Evolutionary conservation across 2,888 invertebrate genomes (phyloP).

Genomic region (Apotomis turbidana): DNA sequence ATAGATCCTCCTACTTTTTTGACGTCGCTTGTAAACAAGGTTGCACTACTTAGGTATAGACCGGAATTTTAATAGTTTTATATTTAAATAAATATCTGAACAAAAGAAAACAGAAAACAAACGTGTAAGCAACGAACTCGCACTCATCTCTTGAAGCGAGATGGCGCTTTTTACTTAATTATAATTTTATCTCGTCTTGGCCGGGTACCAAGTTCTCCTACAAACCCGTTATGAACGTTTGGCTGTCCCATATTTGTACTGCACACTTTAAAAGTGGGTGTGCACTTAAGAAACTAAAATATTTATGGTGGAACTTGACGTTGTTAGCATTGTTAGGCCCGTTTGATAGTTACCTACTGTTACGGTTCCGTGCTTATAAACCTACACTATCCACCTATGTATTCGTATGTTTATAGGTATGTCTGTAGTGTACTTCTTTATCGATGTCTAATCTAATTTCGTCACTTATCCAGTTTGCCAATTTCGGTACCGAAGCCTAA

Average conservation of each 20-base stretch:
- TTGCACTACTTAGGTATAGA: too few relatives aligned
- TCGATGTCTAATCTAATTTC: too few relatives aligned
- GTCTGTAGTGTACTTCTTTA: too few relatives aligned
- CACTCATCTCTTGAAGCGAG: slow-evolving; percentile 1
- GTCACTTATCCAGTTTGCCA: too few relatives aligned
- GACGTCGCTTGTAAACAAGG: too few relatives aligned
- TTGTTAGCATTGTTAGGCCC: neutral
- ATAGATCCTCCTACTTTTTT: too few relatives aligned
- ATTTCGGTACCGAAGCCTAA: too few relatives aligned
- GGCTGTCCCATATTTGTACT: slow-evolving; percentile 20
- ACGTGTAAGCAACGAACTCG: neutral
- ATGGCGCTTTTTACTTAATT: slow-evolving; percentile 24
- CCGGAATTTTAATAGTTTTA: neutral
- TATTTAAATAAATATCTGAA: neutral
- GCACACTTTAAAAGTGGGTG: slow-evolving; percentile 17
- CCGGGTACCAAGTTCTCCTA: slow-evolving; percentile 13
- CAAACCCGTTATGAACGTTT: slow-evolving; percentile 21
- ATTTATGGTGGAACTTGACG: slow-evolving; percentile 6
- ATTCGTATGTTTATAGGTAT: too few relatives aligned
- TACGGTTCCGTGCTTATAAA: too few relatives aligned
- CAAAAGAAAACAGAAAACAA: neutral
- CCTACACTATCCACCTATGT: too few relatives aligned
- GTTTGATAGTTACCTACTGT: too few relatives aligned
- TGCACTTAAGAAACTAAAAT: slow-evolving; percentile 24
- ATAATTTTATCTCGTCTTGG: slow-evolving; percentile 26